These are phyloP conservation scores for Hemibagrus guttatus DNA, from an alignment of 2,797 vertebrate species.

Conservation along the genomic window DNA sequence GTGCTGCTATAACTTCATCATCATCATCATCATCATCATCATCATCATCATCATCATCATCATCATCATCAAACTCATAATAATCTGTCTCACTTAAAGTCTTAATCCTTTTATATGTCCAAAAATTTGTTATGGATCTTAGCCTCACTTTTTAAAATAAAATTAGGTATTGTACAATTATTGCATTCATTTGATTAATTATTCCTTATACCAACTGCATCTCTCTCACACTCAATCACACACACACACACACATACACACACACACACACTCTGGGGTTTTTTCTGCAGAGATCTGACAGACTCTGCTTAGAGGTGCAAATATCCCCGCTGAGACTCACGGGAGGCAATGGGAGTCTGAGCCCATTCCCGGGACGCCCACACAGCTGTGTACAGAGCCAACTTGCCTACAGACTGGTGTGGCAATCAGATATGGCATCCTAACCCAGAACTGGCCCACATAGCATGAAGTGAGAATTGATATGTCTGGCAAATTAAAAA, in stretches of 20 bases:
- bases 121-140: neutral
- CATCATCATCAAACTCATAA: slow-evolving; percentile 26
- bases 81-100: slow-evolving; percentile 8
- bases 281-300: slow-evolving; percentile 27
- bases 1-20: slow-evolving; percentile 20
- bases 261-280: neutral
- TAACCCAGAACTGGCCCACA: slow-evolving; percentile 1
- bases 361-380: slow-evolving; percentile 28
- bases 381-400: slow-evolving; percentile 29
- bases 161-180: neutral
- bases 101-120: neutral
- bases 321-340: slow-evolving; percentile 36
- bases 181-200: neutral
- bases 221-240: neutral
- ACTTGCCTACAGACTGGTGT: neutral
- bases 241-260: slow-evolving; percentile 6
- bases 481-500: neutral
- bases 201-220: neutral
- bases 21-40: slow-evolving; percentile 31
- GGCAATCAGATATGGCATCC: slow-evolving; percentile 19
- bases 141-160: neutral
- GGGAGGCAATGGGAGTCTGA: slow-evolving; percentile 11
- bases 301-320: slow-evolving; percentile 33
- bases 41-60: slow-evolving; percentile 21
- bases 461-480: slow-evolving; percentile 42